Evolutionary conservation across 2,797 vertebrate genomes (phyloP), one percentile per base, ranked within the genome.

Genomic region (Coregonus suidteri): DNA sequence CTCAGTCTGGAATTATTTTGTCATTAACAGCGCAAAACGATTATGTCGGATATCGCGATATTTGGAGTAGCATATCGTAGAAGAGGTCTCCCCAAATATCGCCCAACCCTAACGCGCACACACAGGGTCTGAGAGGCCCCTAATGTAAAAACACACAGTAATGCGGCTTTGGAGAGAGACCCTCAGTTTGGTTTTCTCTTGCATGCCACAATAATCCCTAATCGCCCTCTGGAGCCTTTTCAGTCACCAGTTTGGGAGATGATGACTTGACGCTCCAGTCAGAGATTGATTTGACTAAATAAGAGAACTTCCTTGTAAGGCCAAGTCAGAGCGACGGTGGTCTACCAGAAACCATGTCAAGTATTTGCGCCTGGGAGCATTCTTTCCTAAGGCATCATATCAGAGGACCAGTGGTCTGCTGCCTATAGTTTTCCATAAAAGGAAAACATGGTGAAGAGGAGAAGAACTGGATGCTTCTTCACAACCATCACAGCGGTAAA

Each of bases 301-400:
- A 54, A 78, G 75, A 74, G 80, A 66, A 82, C 81, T 76, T 51
- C 87, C 88, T 83, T 90, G 71, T 92, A 90, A 79, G 89, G 89
- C 64, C 79, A 84, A 67, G 65, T 35, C 25, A 52, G 20, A 15
- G 4, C 3, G 56, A 75, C 4, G 30, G 75, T 25, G 66, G 52
- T 35, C 37, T 6, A 73, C 72, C 73, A 71, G 71, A 85, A 86
- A 71, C 35, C n/a, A 16, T 62, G 18, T n/a, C 20, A 71, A 81
- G 83, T 83, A 78, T 90, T 86, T 76, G 14, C n/a, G 88, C 84
- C 85, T 62, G 65, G 62, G 31, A 76, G 72, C 77, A 80, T 88
- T 90, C 75, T 80, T 81, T 88, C 84, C 83, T 85, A 68, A 85
- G 78, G 80, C 37, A 20, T 31, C 59, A 66, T 80, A 82, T 85